Evolutionary conservation across 2,113 vertebrate species (phyloP).

Genomic region (Paradoxurus hermaphroditus): DNA sequence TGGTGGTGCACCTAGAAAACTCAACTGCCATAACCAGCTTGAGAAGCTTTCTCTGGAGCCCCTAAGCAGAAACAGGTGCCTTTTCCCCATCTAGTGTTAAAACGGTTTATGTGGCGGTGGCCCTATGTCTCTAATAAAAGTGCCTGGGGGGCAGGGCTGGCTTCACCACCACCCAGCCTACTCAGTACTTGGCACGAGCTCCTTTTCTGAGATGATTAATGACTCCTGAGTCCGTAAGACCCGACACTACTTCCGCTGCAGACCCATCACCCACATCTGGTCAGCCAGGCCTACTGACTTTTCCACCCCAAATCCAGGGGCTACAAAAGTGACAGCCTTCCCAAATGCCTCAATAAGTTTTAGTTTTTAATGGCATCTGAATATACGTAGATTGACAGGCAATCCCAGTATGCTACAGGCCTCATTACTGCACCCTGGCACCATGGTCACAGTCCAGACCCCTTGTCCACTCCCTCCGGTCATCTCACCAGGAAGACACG

Average conservation of each 20-base stretch:
- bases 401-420: background rate
- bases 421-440: background rate
- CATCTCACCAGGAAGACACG: background rate
- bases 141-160: background rate
- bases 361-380: background rate
- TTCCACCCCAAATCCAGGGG: background rate
- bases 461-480: background rate
- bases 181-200: background rate
- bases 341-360: background rate
- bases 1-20: background rate
- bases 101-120: background rate
- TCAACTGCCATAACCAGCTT: background rate
- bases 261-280: background rate
- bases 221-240: background rate
- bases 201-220: background rate
- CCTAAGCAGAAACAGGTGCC: background rate
- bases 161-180: background rate
- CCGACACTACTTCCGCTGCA: accelerated
- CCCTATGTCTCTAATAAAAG: background rate
- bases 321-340: background rate
- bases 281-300: background rate
- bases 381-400: background rate
- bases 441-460: background rate
- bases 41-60: background rate
- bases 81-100: background rate